Evolutionary conservation across 2,888 invertebrate genomes (phyloP).

Genomic region (Eupithecia tripunctaria): DNA sequence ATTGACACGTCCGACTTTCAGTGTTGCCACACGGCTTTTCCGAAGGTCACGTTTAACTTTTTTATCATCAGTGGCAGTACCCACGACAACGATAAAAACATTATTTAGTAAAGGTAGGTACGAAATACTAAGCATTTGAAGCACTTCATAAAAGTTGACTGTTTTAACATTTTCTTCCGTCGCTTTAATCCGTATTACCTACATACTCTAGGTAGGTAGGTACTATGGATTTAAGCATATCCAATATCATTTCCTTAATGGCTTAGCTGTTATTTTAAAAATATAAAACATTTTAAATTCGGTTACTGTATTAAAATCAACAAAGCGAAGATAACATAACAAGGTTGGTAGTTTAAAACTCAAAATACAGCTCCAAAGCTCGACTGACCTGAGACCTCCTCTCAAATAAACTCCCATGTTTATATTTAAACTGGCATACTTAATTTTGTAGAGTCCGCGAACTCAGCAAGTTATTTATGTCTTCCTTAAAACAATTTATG

Average conservation of each 20-base stretch:
- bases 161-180: too few species aligned
- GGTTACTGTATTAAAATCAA: not conserved
- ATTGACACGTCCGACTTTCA: too few species aligned
- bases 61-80: not conserved
- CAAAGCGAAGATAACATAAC: not conserved
- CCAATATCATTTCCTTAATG: too few species aligned
- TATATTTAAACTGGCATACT: slow-evolving; percentile 24
- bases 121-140: too few species aligned
- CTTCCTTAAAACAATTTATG: slow-evolving; percentile 49
- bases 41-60: not conserved
- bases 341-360: not conserved
- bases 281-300: not conserved
- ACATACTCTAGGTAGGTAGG: not conserved
- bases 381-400: not conserved
- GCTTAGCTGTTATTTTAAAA: not conserved
- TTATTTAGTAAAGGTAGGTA: not conserved
- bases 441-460: slow-evolving; percentile 41
- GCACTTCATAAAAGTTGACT: too few species aligned
- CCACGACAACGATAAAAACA: not conserved
- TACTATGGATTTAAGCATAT: not conserved
- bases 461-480: slow-evolving; percentile 47
- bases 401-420: not conserved
- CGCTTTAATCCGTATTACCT: not conserved
- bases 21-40: too few species aligned
- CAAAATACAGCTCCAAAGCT: not conserved